A percentile compares a stretch with the other conserved stretches of the same genome.
phyloP scores from a whole-genome alignment of 2,113 vertebrate species.

The Pyxicephalus adspersus region DNA sequence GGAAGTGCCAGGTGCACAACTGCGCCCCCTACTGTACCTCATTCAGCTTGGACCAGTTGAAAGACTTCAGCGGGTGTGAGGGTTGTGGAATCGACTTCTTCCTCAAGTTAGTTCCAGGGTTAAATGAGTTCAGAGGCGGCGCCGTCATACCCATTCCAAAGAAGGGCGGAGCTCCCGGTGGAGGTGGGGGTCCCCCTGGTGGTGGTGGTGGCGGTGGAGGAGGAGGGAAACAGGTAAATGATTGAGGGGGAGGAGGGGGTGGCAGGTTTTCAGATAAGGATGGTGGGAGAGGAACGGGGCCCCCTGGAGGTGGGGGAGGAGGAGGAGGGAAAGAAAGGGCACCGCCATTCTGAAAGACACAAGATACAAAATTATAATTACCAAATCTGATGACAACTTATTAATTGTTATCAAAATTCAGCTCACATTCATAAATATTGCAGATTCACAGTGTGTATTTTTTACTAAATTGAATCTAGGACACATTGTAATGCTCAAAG shows the following conservation, averaged over 20 bases:
- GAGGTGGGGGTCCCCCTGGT: slow-evolving; percentile 84
- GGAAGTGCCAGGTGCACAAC: not conserved
- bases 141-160: slow-evolving; percentile 74
- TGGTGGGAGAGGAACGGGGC: slow-evolving; percentile 76
- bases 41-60: slow-evolving; percentile 96
- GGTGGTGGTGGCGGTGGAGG: slow-evolving; percentile 84
- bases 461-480: no score
- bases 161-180: slow-evolving; percentile 91
- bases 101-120: slow-evolving; percentile 70
- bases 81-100: slow-evolving; percentile 91
- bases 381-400: not conserved
- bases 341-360: slow-evolving; percentile 71
- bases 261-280: slow-evolving; percentile 72
- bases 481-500: no score
- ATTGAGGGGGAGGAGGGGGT: slow-evolving; percentile 83
- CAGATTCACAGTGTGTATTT: not conserved
- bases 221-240: slow-evolving; percentile 76
- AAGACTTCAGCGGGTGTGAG: slow-evolving; percentile 95
- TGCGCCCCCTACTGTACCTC: slow-evolving; percentile 73
- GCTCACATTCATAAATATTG: not conserved
- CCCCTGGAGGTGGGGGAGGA: slow-evolving; percentile 79
- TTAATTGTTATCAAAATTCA: not conserved
- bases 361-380: not conserved
- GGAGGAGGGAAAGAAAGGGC: slow-evolving; percentile 66
- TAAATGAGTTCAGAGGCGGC: slow-evolving; percentile 71